Evolutionary conservation across 2,113 vertebrate genomes (phyloP), one percentile per base, ranked within the genome.

Genomic region (Pteruthius melanotis): DNA sequence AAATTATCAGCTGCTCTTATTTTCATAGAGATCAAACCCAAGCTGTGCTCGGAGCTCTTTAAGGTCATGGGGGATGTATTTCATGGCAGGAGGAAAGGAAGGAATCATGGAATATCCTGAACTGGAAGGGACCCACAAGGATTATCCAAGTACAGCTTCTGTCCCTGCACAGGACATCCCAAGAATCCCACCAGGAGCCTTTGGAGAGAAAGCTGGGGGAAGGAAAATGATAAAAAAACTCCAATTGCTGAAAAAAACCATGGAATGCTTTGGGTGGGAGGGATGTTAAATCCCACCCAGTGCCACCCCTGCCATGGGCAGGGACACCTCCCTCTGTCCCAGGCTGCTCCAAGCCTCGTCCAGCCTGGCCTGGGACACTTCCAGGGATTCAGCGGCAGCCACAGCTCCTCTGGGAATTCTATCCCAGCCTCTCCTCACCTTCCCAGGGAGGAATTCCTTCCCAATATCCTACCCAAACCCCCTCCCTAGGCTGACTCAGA

Each of bases 41-140:
- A 8, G n/a, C 5, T 69, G 68, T 10, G 22, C 61, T 27, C n/a
- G 3, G 37, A 31, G 37, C 79, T 30, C 49, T 6, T 0, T 5
- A 4, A 23, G 31, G 59, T 60, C 85, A 4, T 0, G 15, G 57
- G 23, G 44, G 37, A 4, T 6, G 26, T 0, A 30, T 16, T 49
- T 50, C 44, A 4, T 0, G 26, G 47, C 17, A 30, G 47, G 4
- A 18, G 1, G 12, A 72, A 24, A 1, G n/a, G 31, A 44, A 57
- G 61, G n/a, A 76, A 53, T 15, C 1, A 1, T 26, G 54, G 79
- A 40, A 54, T 59, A 9, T 23, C 44, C 57, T 31, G 13, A 50
- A 7, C 26, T 56, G 52, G 50, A 50, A 65, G 31, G 35, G 31
- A 31, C 4, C 12, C 24, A 10, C 24, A 13, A 14, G 24, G 30